These are phyloP conservation scores for Dipus sagitta DNA, from an alignment of 2,797 vertebrate species.

Conservation along the genomic window DNA sequence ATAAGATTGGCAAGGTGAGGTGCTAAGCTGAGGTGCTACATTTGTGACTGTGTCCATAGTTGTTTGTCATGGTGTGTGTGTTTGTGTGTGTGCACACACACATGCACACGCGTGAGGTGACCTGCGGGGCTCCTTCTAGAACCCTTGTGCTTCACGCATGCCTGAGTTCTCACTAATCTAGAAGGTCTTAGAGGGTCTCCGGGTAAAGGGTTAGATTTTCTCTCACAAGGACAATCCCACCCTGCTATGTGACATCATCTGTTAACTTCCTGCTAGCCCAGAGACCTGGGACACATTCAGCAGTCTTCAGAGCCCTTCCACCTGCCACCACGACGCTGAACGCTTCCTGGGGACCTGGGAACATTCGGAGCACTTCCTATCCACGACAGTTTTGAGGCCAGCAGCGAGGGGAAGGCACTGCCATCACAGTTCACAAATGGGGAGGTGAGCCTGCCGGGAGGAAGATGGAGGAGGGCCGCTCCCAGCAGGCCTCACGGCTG, in stretches of 20 bases:
- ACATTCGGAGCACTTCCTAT: neutral
- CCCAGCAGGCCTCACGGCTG: neutral
- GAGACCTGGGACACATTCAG: rapidly evolving
- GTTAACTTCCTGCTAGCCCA: neutral
- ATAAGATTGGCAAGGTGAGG: neutral
- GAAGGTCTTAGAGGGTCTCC: neutral
- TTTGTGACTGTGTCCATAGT: neutral
- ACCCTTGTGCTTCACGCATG: too few relatives aligned
- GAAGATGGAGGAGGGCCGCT: neutral
- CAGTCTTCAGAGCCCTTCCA: too few relatives aligned
- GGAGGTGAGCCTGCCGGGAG: rapidly evolving
- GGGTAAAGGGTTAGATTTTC: rapidly evolving
- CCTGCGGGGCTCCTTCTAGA: neutral
- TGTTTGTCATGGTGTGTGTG: rapidly evolving
- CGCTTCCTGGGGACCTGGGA: neutral
- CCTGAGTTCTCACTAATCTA: neutral
- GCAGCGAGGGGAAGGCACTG: rapidly evolving
- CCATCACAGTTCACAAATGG: neutral
- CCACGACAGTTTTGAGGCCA: neutral
- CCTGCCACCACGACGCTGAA: neutral
- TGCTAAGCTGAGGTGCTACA: rapidly evolving
- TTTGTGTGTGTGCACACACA: neutral
- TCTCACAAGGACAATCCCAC: rapidly evolving
- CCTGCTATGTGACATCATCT: neutral
- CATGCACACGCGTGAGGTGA: neutral